Conservation (phyloP, 2,113 vertebrate genomes). For the Puma concolor region DNA sequence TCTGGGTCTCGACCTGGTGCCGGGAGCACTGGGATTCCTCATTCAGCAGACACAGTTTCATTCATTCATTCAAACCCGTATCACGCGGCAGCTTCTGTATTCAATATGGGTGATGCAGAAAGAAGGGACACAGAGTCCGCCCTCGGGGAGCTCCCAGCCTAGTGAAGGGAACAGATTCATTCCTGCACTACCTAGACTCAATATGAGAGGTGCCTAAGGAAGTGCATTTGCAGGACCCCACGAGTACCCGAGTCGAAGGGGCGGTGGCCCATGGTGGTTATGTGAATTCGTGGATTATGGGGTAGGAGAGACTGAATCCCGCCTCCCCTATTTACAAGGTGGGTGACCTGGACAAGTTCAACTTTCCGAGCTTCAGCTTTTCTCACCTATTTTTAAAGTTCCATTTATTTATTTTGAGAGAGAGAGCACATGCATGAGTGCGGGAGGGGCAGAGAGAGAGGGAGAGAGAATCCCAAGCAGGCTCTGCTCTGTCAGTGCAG, state of each 20-base stretch:
- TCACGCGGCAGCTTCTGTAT: background rate
- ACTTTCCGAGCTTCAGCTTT: background rate
- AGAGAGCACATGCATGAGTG: no score
- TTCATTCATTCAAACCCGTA: background rate
- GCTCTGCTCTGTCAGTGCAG: no score
- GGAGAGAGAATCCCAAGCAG: no score
- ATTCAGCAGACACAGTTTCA: background rate
- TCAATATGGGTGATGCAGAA: background rate
- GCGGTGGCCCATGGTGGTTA: rapidly evolving
- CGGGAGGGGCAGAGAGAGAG: no score
- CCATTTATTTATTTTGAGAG: no score
- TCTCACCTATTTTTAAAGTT: background rate
- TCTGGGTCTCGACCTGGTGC: background rate
- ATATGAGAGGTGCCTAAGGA: rapidly evolving
- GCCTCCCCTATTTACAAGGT: background rate
- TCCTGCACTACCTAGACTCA: background rate
- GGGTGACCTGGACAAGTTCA: background rate
- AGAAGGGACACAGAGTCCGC: background rate
- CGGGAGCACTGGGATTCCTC: background rate
- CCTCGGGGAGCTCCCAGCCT: background rate
- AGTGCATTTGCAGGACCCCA: rapidly evolving
- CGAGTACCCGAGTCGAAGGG: background rate
- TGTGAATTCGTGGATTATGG: background rate
- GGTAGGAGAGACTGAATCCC: background rate
- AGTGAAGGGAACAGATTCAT: background rate